Evolutionary conservation across 2,113 vertebrate genomes (phyloP), one percentile per base, ranked within the genome.

Genomic region (Chionis minor): DNA sequence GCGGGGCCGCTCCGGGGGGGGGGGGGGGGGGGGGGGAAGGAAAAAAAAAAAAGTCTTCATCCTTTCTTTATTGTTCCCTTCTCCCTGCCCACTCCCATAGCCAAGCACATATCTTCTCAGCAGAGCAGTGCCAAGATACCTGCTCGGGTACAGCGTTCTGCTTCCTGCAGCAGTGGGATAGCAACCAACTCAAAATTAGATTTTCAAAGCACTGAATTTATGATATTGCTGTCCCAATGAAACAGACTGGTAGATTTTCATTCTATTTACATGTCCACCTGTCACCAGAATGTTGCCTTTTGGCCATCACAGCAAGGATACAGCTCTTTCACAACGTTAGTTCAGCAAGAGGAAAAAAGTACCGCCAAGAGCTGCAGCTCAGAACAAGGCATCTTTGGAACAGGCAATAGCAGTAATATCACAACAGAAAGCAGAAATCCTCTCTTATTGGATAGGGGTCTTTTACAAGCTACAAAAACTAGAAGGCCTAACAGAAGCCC

Each of bases 21-120:
- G 8, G 5, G 5, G 10, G n/a, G 26, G 5, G 8, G 9, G 32
- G 9, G 4, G 8, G 5, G 5, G 10, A 21, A 21, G 21, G 21
- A 18, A 47, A 18, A 28, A 66, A 87, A 81, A 32, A 54, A 52
- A 19, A 44, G 12, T 11, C 30, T 65, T 61, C 22, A 58, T 35
- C 22, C 17, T 10, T 35, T 77, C 17, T 10, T 35, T 77, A 49
- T 51, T 78, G 22, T 62, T 84, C 45, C 23, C 7, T 45, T 52
- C 32, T 67, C 27, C 55, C 30, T 87, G 28, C 19, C 20, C 24
- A 27, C 5, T 18, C 26, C 23, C 19, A 15, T 0, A 35, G 52
- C 13, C 70, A 78, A 67, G 26, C 45, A 70, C 21, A 70, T 0
- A 0, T 24, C 26, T 32, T 17, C 27, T 70, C 51, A 80, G 63